Conservation (phyloP, 2,888 invertebrate species). For the Diploptera punctata region DNA sequence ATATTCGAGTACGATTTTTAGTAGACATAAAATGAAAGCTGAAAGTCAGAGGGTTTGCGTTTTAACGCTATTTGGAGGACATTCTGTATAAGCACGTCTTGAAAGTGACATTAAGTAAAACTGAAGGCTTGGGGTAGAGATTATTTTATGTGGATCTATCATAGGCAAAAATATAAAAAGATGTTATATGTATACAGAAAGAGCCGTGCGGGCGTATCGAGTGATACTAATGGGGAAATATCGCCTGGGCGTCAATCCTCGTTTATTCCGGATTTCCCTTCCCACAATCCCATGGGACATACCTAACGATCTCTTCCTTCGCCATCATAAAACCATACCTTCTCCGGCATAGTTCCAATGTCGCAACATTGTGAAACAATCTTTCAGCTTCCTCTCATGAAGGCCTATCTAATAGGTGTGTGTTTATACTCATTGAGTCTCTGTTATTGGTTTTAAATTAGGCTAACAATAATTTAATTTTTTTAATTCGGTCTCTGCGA, state of each 20-base stretch:
- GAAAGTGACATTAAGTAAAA: neutral
- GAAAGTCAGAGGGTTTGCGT: neutral
- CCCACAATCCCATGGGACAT: conserved; percentile 11
- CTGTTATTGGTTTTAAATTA: too few species aligned
- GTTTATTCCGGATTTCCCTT: conserved; percentile 17
- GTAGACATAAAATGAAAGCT: too few species aligned
- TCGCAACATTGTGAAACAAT: neutral
- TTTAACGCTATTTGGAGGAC: neutral
- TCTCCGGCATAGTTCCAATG: conserved; percentile 5
- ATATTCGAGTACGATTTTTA: too few species aligned
- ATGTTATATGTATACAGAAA: conserved; percentile 16
- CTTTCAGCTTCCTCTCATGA: too few species aligned
- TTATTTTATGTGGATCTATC: conserved; percentile 20
- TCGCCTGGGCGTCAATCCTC: conserved; percentile 31
- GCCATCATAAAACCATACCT: conserved; percentile 27
- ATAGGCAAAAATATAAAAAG: conserved; percentile 4
- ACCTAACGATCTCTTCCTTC: conserved; percentile 31
- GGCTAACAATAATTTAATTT: too few species aligned
- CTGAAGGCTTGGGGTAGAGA: neutral
- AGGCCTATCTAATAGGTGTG: too few species aligned
- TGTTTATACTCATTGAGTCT: too few species aligned
- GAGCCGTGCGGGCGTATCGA: conserved; percentile 7
- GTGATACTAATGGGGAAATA: conserved; percentile 35
- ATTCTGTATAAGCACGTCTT: neutral
- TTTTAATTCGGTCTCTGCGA: too few species aligned